Evolutionary conservation across 1,140 invertebrate species (phyloP).

Genomic region (Cecropterus lyciades): DNA sequence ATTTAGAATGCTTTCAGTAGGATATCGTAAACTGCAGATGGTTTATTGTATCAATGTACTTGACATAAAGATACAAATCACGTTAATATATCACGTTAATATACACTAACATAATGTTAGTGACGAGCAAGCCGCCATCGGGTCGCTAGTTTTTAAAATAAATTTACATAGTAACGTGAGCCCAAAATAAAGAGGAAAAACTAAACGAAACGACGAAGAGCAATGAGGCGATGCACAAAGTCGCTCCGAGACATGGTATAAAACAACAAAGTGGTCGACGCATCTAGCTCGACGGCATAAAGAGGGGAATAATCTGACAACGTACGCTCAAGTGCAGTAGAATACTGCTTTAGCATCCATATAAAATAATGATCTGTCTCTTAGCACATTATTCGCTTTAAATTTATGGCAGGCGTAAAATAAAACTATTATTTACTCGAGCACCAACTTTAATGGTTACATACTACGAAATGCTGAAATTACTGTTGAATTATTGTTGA

Average conservation of each 20-base stretch:
- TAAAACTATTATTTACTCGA: conserved; percentile 40
- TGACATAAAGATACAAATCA: not conserved
- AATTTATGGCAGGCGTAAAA: conserved; percentile 45
- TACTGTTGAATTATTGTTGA: conserved; percentile 15
- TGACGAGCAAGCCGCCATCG: conserved; percentile 48
- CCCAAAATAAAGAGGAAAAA: conserved; percentile 75
- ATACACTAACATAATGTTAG: conserved; percentile 40
- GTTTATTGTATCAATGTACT: not conserved
- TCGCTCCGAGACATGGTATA: conserved; percentile 77
- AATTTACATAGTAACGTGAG: conserved; percentile 78
- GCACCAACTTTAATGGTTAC: conserved; percentile 16
- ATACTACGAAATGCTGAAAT: conserved; percentile 20
- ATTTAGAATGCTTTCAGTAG: no score
- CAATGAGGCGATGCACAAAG: conserved; percentile 79
- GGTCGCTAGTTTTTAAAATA: conserved; percentile 72
- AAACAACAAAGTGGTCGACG: conserved; percentile 82
- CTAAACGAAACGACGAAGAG: conserved; percentile 77
- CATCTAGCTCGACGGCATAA: conserved; percentile 69
- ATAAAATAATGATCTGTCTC: conserved; percentile 78
- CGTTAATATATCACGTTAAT: conserved; percentile 23
- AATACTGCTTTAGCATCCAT: conserved; percentile 72
- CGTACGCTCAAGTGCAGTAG: conserved; percentile 61
- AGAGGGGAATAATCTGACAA: conserved; percentile 75
- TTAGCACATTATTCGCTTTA: conserved; percentile 55
- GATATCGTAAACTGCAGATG: no score